These are phyloP conservation scores for Nettapus auritus DNA, from an alignment of 2,113 vertebrate genomes.

Conservation along the genomic window DNA sequence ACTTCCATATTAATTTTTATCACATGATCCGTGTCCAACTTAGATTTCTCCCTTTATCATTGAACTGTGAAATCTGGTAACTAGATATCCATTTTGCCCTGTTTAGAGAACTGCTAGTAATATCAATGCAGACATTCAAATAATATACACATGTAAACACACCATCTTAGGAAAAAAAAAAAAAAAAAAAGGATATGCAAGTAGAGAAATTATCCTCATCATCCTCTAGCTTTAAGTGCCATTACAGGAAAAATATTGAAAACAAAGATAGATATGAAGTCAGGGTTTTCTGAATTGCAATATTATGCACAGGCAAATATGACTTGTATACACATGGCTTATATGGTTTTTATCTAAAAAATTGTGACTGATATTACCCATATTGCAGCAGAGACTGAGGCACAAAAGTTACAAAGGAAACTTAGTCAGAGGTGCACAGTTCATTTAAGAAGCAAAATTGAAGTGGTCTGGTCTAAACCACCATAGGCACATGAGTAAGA, in stretches of 20 bases:
- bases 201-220: rapidly evolving
- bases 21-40: neutral
- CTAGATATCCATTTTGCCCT: neutral
- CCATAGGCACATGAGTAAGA: neutral
- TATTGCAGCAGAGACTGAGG: neutral
- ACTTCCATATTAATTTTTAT: neutral
- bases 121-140: neutral
- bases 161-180: neutral
- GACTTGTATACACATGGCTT: no score
- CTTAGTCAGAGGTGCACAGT: neutral
- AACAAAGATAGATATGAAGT: neutral
- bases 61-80: neutral
- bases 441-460: neutral
- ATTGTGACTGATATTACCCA: neutral
- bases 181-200: neutral
- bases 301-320: neutral
- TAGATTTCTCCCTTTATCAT: neutral
- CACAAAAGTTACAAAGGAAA: neutral
- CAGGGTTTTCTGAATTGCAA: neutral
- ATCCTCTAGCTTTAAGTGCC: neutral
- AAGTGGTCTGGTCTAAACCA: neutral
- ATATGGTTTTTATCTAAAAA: no score
- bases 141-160: no score
- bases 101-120: neutral
- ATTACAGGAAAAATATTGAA: neutral